Evolutionary conservation across 2,113 vertebrate genomes (phyloP).

Genomic region (Ursus arctos): DNA sequence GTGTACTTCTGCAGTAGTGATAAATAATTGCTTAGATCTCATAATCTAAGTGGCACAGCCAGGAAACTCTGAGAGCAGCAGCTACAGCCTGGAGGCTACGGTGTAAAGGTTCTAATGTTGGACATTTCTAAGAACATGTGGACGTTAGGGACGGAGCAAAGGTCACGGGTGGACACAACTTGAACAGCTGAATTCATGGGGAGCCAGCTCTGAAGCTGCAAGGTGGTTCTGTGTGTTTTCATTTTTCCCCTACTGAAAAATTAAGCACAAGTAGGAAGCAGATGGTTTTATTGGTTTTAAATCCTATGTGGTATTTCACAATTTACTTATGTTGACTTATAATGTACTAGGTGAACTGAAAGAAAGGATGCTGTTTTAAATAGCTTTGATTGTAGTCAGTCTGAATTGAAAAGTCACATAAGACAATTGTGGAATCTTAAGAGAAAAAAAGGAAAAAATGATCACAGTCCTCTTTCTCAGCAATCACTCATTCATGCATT

Average conservation of each 20-base stretch:
- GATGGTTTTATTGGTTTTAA: constrained; percentile 43
- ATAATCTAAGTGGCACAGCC: background rate
- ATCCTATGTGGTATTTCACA: constrained; percentile 56
- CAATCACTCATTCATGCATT: background rate
- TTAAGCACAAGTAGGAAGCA: constrained; percentile 7
- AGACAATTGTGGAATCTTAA: background rate
- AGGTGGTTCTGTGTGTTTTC: background rate
- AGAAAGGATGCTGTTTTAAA: constrained; percentile 5
- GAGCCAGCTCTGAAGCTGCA: background rate
- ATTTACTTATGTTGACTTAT: background rate
- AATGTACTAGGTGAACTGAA: background rate
- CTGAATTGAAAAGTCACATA: background rate
- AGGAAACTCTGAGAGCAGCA: background rate
- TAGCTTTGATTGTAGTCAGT: background rate
- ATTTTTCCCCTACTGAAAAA: background rate
- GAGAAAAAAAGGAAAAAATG: background rate
- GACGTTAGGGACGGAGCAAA: background rate
- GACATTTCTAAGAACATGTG: background rate
- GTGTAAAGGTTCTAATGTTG: rapidly evolving
- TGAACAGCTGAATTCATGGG: background rate
- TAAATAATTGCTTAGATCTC: constrained; percentile 29
- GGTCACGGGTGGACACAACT: too few species aligned
- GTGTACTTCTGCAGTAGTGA: background rate
- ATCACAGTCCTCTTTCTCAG: background rate
- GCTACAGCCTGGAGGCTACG: background rate